Base-by-base conservation (phyloP, 2,113 vertebrate species). In the Pycnonotus jocosus region DNA sequence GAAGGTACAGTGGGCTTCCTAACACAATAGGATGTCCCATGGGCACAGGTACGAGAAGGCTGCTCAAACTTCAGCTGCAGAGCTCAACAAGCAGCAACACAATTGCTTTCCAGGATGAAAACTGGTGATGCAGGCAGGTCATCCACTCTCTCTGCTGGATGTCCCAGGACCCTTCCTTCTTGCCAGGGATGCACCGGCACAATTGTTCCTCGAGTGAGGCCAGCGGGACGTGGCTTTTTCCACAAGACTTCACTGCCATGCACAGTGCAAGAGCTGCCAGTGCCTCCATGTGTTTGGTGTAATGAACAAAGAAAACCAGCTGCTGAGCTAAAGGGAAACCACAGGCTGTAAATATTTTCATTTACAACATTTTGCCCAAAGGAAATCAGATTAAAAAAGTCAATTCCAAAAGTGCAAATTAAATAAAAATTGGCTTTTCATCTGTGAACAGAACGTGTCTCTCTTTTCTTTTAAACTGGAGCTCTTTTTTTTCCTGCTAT, bases 401-500 rank as follows among this genome's bases (percentile, higher is more conserved):
- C 28, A 94, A 81, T 93, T 97, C 90, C 87, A 71, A 96, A 97
- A 97, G 96, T 97, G 97, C 94, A 97, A 96, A 90, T 72, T 53
- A 86, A 96, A 97, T 60, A 81, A 28, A 92, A 93, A 61, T 44
- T 20, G 51, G 72, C 66, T 88, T 96, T 81, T 86, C 28, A 11
- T 90, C 83, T 61, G 76, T 93, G 93, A 97, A 93, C 11, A 28
- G 33, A 97, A 93, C 3, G 3, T 35, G 66, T 23, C 3, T 19
- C 16, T 61, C 9, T 60, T 51, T 68, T 42, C 37, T 74, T 72
- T 5, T 22, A 7, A n/a, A 31, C 33, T 57, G 16, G 45, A 81
- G 15, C 14, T 8, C 7, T 12, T 69, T 81, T 83, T 66, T 86
- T 56, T 60, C 45, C 51, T 68, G 48, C 37, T 81, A 8, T 7